Percentiles rank a stretch among this genome's conserved stretches.
phyloP scores from a whole-genome alignment of 2,797 vertebrate genomes.

The Anguilla marmorata region DNA sequence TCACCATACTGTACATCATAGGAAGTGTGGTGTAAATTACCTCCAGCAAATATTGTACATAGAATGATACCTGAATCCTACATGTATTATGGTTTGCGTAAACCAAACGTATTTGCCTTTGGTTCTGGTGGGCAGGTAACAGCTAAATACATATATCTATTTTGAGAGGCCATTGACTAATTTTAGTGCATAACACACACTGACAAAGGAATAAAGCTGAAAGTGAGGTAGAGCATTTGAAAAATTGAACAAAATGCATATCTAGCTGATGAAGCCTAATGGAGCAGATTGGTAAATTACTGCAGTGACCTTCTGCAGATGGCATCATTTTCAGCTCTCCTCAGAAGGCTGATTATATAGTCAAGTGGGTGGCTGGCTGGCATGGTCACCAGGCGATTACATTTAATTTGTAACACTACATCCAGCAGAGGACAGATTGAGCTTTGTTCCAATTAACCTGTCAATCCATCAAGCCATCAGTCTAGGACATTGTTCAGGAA shows the following conservation, averaged over 20 bases:
- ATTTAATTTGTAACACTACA: conserved; percentile 13
- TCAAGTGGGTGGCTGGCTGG: neutral
- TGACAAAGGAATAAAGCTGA: conserved; percentile 10
- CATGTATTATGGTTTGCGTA: neutral
- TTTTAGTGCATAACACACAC: neutral
- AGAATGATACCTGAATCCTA: neutral
- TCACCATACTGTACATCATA: neutral
- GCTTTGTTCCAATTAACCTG: conserved; percentile 20
- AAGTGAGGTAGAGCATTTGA: neutral
- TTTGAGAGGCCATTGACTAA: neutral
- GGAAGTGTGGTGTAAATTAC: neutral
- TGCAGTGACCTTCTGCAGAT: conserved; percentile 19
- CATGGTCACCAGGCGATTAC: neutral
- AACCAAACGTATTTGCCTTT: neutral
- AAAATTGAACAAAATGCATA: neutral
- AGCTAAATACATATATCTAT: neutral
- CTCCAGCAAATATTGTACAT: neutral
- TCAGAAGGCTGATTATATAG: neutral
- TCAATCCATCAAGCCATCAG: neutral
- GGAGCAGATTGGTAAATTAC: conserved; percentile 7
- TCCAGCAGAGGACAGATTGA: neutral
- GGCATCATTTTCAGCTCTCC: neutral
- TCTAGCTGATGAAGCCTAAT: neutral
- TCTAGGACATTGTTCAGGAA: neutral
- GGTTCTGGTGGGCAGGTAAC: neutral